Evolutionary conservation across 2,888 invertebrate species (phyloP), one percentile per base, ranked within the genome.

Genomic region (Andrena chrysosceles): DNA sequence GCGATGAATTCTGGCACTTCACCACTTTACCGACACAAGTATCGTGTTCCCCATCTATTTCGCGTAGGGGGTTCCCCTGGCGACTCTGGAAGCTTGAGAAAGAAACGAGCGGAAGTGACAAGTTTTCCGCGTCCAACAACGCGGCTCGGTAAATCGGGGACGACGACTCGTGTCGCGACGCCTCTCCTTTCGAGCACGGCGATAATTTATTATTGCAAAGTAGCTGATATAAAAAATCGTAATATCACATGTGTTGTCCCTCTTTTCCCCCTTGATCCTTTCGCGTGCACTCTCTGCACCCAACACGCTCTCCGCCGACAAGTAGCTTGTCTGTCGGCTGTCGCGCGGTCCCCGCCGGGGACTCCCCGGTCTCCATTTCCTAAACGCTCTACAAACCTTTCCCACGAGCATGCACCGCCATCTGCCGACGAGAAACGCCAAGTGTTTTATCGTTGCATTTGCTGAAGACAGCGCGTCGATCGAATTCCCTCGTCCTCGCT

Each of bases 161-260:
- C 78, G 76, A 84, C 84, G 73, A 83, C 67, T n/a, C 73, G 67
- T 76, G 74, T 83, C 83, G 75, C 64, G 68, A 84, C 83, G 81
- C 42, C 42, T 69, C 67, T 35, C 68, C 77, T 59, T 71, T 77
- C 69, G 54, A 82, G 77, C 35, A 83, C 75, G 64, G 69, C 81
- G 76, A 84, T 82, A 79, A 71, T 87, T 77, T 64, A 68, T 90
- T 90, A 89, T 85, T 90, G 86, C 89, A 77, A 89, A 89, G 84
- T 89, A 85, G 86, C 86, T 85, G 85, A 87, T 87, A 83, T 89
- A 90, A 90, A 90, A 90, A 90, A 87, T 84, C 77, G 83, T 89
- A 90, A 85, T 88, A 90, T 90, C 89, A 86, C 90, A 89, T 89
- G 71, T 87, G 56, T 86, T 87, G 64, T 85, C 49, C 71, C 70